Evolutionary conservation across 2,113 vertebrate genomes (phyloP), one percentile per base, ranked within the genome.

Genomic region (Columba livia): DNA sequence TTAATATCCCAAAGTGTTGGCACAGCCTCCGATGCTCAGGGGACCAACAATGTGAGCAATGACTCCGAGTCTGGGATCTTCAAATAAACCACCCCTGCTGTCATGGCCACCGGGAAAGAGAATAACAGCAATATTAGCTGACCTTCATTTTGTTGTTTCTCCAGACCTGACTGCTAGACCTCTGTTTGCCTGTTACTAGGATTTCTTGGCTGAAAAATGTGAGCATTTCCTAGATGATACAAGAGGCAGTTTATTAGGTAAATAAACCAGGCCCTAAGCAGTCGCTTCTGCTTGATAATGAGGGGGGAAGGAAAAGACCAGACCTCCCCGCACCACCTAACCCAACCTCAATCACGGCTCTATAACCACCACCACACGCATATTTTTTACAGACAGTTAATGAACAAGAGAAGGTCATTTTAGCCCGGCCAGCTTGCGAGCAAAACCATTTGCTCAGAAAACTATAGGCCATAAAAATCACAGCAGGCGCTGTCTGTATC

Each of bases 51-150:
- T 99, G 98, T 97, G 32, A 94, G 98, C 97, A 98, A 98, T 98
- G 98, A 99, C 98, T 99, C 98, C 42, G 85, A 98, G 98, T 98
- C 99, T 99, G 99, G 99, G 99, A 99, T 99, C 99, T 98, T 99
- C 99, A 99, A 99, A 99, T 98, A 99, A 99, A 99, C 98, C 98
- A 97, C 97, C 97, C 98, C 98, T 93, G 99, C 98, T 99, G 99
- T 99, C 99, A 99, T 98, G 99, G 98, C 98, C 99, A 99, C 99
- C 98, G 96, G 98, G 98, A 99, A 98, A 98, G 98, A 98, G 99
- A 99, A 99, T 98, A 98, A 99, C 98, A 98, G 98, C 98, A 98
- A 99, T 99, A 99, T 99, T 99, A 99, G 98, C 98, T 98, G 98
- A 98, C 98, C 99, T 99, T 99, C 99, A 98, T 98, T 95, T 98